Percentiles rank a stretch among this genome's conserved stretches.
Evolutionary conservation across 2,888 invertebrate species (phyloP).

Genomic region (Eubasilissa splendida): DNA sequence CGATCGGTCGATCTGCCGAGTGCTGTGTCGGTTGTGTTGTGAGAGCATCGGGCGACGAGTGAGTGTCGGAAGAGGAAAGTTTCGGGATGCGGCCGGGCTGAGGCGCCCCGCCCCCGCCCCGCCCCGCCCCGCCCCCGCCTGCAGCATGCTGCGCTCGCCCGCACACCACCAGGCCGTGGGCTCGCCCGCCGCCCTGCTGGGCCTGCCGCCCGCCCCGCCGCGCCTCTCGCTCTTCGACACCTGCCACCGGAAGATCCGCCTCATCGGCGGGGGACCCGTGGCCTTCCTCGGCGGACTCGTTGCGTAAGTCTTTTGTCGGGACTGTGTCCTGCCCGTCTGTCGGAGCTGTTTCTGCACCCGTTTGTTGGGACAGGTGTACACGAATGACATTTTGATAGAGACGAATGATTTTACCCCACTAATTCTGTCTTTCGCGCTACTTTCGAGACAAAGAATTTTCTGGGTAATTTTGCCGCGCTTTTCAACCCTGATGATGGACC

Average conservation of each 20-base stretch:
- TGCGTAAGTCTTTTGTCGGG: constrained; percentile 74
- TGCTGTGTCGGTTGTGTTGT: not conserved
- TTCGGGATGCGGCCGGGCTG: constrained; percentile 18
- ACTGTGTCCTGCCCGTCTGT: not conserved
- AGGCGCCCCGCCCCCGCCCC: not conserved
- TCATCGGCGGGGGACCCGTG: constrained; percentile 79
- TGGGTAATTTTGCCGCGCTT: too few relatives aligned
- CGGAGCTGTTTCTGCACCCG: too few relatives aligned
- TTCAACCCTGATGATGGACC: too few relatives aligned
- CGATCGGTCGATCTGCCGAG: not conserved
- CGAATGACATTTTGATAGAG: too few relatives aligned
- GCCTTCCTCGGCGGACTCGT: constrained; percentile 80
- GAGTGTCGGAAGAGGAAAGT: not conserved
- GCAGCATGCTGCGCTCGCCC: constrained; percentile 69
- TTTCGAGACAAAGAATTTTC: too few relatives aligned
- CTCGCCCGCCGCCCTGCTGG: constrained; percentile 61
- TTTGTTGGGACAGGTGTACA: too few relatives aligned
- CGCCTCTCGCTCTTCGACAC: constrained; percentile 80
- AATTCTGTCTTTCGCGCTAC: too few relatives aligned
- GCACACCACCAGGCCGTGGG: constrained; percentile 63
- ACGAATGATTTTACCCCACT: too few relatives aligned
- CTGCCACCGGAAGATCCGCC: constrained; percentile 81
- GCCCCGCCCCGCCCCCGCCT: constrained; percentile 7
- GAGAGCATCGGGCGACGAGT: not conserved
- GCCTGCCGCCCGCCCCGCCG: constrained; percentile 69